Evolutionary conservation across 2,888 invertebrate species (phyloP), one percentile per base, ranked within the genome.

Genomic region (Toxonevra muliebris): DNA sequence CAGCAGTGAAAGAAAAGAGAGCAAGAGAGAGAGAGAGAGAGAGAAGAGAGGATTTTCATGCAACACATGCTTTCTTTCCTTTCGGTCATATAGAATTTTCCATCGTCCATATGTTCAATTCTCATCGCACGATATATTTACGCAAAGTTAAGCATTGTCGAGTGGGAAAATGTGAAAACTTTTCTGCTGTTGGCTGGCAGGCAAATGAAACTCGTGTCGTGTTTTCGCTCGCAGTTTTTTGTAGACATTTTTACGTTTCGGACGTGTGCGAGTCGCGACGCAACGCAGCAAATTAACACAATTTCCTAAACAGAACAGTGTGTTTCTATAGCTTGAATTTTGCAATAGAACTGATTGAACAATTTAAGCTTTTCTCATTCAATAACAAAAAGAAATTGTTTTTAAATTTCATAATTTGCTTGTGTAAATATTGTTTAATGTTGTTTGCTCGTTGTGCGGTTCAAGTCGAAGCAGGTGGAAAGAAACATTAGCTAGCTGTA

Each of bases 231-330:
- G 48, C 71, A 77, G 81, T 81, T 79, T 76, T 76, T 79, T 79
- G 78, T 77, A 79, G 81, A 80, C 77, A 77, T 78, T 82, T 79
- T 76, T 73, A 75, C 77, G 78, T 78, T 76, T 69, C 77, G 77
- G 80, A 80, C 80, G 80, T 76, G 73, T 74, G 74, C 73, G 69
- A 60, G 66, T 48, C 65, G 70, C 66, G 66, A 11, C 71, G 75
- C 67, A 61, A 69, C 65, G 70, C 67, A 69, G 42, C 57, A 45
- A 61, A 48, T 4, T 30, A 30, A 30, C 30, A 30, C 30, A 30
- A 4, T 30, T 30, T 7, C 30, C 30, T 4, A 30, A 30, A 30
- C 30, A 7, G 30, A 30, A 7, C 30, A 30, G 30, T 30, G 30
- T 30, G 30, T 7, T 30, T 30, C 30, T 4, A 30, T 30, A 7